Conservation (phyloP, 2,888 invertebrate species). For the Morinoia aosen region DNA sequence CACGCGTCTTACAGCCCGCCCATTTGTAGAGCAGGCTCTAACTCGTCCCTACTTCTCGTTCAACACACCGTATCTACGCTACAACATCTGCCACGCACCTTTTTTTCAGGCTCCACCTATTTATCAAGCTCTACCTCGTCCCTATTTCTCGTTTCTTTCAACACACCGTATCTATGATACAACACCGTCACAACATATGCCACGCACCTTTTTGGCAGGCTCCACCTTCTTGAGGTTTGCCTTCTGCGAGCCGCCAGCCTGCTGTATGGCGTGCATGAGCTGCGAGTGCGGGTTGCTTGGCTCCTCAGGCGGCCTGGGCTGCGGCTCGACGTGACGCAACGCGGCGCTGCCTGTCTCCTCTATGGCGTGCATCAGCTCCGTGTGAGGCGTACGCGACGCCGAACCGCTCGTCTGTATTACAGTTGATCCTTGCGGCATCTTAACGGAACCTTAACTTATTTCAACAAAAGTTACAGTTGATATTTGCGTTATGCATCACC, state of each 20-base stretch:
- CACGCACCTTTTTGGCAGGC: slow-evolving; percentile 70
- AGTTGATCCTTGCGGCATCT: neutral
- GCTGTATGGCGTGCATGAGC: slow-evolving; percentile 91
- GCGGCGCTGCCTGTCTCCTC: neutral
- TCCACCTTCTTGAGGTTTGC: slow-evolving; percentile 79
- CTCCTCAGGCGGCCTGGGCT: slow-evolving; percentile 57
- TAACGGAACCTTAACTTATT: too few species aligned
- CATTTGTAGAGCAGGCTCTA: too few species aligned
- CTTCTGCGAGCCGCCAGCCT: slow-evolving; percentile 85
- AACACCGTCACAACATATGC: neutral
- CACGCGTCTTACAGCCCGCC: too few species aligned
- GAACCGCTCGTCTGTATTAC: neutral
- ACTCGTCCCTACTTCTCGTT: neutral
- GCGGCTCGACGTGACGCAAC: slow-evolving; percentile 14
- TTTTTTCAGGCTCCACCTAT: slow-evolving; percentile 73
- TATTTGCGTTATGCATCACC: too few species aligned
- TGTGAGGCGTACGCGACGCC: neutral
- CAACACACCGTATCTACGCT: neutral
- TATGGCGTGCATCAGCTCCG: slow-evolving; percentile 25
- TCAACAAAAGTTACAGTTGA: too few species aligned
- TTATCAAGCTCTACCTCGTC: too few species aligned
- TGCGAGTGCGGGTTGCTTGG: slow-evolving; percentile 76
- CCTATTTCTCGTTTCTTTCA: neutral
- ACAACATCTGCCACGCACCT: slow-evolving; percentile 63
- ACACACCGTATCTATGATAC: neutral